Conservation (phyloP, 2,797 vertebrate species). For the Nasua narica region DNA sequence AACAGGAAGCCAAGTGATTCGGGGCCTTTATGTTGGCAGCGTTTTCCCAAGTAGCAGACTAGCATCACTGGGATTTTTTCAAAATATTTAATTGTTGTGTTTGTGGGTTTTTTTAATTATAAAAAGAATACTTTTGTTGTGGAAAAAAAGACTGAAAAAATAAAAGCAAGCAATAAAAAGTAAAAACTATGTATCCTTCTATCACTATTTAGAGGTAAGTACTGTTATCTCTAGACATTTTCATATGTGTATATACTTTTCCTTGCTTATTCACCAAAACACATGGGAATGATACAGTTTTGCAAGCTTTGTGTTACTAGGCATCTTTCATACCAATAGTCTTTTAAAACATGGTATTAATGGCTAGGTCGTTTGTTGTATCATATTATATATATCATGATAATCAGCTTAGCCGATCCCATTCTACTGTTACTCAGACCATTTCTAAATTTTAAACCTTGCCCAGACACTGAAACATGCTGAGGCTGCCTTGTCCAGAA, state of each 20-base stretch:
- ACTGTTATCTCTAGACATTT: neutral
- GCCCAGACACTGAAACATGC: neutral
- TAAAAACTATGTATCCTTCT: neutral
- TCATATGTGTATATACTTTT: neutral
- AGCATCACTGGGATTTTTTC: neutral
- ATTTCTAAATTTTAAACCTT: neutral
- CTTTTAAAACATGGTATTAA: neutral
- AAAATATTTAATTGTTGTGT: neutral
- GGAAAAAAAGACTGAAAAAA: neutral
- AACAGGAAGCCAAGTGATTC: neutral
- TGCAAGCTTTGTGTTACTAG: neutral
- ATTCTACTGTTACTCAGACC: neutral
- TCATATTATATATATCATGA: no score
- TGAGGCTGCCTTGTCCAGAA: neutral
- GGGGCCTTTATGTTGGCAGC: rapidly evolving
- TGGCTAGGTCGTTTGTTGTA: neutral
- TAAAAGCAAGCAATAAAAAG: constrained; percentile 13
- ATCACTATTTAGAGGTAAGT: neutral
- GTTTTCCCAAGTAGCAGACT: neutral
- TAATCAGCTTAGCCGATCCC: neutral
- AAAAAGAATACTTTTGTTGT: neutral
- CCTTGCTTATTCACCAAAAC: neutral
- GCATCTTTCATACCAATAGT: neutral
- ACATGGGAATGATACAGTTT: neutral
- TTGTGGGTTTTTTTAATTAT: neutral